Conservation (phyloP, 2,797 vertebrate genomes). For the Lycodopsis pacificus region DNA sequence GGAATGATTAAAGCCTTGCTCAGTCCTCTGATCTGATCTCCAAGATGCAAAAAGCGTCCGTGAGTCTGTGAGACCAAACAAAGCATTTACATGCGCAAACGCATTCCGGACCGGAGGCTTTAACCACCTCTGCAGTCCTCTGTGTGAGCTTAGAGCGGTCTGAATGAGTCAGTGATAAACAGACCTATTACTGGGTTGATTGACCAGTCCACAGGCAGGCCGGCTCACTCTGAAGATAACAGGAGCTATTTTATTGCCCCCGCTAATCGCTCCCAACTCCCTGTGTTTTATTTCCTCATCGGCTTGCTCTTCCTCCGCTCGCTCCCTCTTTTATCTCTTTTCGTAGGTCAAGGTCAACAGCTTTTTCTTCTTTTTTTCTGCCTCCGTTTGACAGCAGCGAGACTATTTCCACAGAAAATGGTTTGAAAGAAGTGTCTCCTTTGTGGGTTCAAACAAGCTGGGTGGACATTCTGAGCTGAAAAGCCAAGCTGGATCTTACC, state of each 20-base stretch:
- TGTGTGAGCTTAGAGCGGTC: constrained; percentile 31
- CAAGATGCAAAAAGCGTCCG: background rate
- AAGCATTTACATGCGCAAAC: constrained; percentile 26
- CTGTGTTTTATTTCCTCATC: constrained; percentile 65
- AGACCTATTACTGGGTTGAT: constrained; percentile 70
- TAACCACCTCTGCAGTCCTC: constrained; percentile 18
- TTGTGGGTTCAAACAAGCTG: constrained; percentile 1
- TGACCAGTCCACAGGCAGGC: constrained; percentile 65
- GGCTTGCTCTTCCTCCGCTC: constrained; percentile 32
- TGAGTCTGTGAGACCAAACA: constrained; percentile 11
- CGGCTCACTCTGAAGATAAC: constrained; percentile 70
- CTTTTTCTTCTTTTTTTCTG: constrained; percentile 5
- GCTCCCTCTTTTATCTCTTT: constrained; percentile 53
- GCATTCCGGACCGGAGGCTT: background rate
- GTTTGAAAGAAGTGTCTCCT: constrained; percentile 32
- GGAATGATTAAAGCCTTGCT: constrained; percentile 36
- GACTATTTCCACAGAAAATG: constrained; percentile 50
- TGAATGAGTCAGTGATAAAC: constrained; percentile 64
- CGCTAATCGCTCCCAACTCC: constrained; percentile 70
- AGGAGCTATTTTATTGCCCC: constrained; percentile 70
- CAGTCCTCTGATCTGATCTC: constrained; percentile 38
- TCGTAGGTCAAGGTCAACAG: constrained; percentile 70
- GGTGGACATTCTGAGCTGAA: constrained; percentile 4
- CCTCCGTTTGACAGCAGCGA: constrained; percentile 41
- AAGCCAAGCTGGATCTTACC: constrained; percentile 7